Evolutionary conservation across 2,888 invertebrate species (phyloP).

Genomic region (Leucophenga montana): DNA sequence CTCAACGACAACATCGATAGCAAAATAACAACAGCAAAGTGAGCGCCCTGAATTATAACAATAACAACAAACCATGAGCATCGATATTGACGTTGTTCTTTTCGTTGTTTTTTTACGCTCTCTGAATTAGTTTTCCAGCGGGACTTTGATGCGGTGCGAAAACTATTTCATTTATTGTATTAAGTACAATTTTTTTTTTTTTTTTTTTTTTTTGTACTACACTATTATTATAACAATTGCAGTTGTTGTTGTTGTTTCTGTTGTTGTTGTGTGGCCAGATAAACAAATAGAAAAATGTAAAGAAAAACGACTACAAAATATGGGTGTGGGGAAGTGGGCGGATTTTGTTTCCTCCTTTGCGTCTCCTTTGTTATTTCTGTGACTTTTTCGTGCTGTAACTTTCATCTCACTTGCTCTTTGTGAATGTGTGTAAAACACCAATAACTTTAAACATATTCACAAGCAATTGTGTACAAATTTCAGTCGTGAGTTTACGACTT

Average conservation of each 20-base stretch:
- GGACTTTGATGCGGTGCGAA: constrained; percentile 7
- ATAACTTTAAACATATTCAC: too few relatives aligned
- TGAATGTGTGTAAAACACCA: too few relatives aligned
- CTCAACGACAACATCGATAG: constrained; percentile 1
- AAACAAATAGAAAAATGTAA: neutral
- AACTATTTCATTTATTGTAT: constrained; percentile 12
- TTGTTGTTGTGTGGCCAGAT: constrained; percentile 23
- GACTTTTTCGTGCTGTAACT: too few relatives aligned
- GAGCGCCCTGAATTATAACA: neutral
- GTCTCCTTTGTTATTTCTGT: neutral
- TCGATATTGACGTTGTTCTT: neutral
- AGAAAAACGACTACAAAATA: neutral
- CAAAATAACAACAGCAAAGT: neutral
- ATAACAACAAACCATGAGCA: neutral
- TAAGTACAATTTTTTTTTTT: too few relatives aligned
- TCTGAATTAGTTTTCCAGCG: neutral
- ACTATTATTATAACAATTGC: neutral
- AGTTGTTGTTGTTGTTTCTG: constrained; percentile 13
- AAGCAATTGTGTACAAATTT: too few relatives aligned
- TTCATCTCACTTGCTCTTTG: too few relatives aligned
- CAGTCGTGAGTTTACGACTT: too few relatives aligned
- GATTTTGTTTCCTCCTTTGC: neutral
- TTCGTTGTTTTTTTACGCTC: neutral
- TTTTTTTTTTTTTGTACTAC: neutral
- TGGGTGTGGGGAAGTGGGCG: constrained; percentile 11